These are phyloP conservation scores for Lordiphosa andalusiaca DNA, from an alignment of 2,888 invertebrate species.

Conservation along the genomic window DNA sequence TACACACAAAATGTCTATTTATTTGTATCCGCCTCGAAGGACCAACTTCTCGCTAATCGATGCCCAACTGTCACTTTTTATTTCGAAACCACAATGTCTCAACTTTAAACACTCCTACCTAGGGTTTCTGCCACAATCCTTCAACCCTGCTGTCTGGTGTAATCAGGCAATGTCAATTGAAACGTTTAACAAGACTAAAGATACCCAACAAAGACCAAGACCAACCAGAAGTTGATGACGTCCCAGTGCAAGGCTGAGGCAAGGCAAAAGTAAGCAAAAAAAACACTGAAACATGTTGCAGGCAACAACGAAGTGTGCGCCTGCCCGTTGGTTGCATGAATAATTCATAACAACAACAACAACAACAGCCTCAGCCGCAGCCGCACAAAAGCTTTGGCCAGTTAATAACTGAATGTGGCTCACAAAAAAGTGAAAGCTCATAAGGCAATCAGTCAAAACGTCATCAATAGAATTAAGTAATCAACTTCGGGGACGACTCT, in stretches of 20 bases:
- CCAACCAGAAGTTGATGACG: constrained; percentile 32
- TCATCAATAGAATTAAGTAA: constrained; percentile 78
- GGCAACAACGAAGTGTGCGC: constrained; percentile 38
- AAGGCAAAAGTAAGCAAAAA: constrained; percentile 6
- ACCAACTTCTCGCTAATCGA: too few species aligned
- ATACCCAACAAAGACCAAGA: constrained; percentile 21
- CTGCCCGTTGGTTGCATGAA: constrained; percentile 65
- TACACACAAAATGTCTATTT: too few species aligned
- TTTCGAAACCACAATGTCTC: too few species aligned
- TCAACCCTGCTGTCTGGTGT: constrained; percentile 25
- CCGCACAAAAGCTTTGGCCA: constrained; percentile 43
- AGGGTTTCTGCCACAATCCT: too few species aligned
- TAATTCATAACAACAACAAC: constrained; percentile 61
- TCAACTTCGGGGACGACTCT: constrained; percentile 71
- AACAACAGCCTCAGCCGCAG: constrained; percentile 8
- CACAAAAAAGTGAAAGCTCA: constrained; percentile 73
- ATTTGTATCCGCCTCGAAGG: too few species aligned
- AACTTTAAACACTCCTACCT: too few species aligned
- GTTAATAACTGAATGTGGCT: constrained; percentile 57
- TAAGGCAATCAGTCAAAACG: constrained; percentile 76
- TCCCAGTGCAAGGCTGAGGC: constrained; percentile 31
- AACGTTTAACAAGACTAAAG: constrained; percentile 39
- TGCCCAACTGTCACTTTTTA: too few species aligned
- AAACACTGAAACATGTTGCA: constrained; percentile 26
- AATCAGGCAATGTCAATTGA: constrained; percentile 39